phyloP scores from a whole-genome alignment of 2,113 vertebrate species.

The Petromus typicus region DNA sequence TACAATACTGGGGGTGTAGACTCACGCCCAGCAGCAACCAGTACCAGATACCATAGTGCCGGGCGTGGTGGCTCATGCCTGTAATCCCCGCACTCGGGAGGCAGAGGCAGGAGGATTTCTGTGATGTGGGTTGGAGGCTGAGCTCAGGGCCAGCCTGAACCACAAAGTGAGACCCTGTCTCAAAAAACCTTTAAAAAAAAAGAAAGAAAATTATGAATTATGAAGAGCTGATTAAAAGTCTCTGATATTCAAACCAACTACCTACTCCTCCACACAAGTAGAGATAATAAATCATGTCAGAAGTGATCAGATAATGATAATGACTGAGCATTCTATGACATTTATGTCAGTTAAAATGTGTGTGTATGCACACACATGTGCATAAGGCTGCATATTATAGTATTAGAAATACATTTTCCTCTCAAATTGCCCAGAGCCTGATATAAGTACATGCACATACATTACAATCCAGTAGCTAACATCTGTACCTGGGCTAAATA shows the following conservation, averaged over 20 bases:
- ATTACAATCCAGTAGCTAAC: not conserved
- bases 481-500: not conserved
- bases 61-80: too few relatives aligned
- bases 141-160: too few relatives aligned
- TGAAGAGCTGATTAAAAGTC: not conserved
- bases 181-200: too few relatives aligned
- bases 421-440: not conserved
- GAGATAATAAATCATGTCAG: slow-evolving; percentile 50
- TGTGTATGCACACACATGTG: not conserved
- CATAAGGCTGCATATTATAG: not conserved
- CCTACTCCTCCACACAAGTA: slow-evolving; percentile 43
- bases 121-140: too few relatives aligned
- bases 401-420: not conserved
- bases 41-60: too few relatives aligned
- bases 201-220: slow-evolving; percentile 51
- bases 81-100: too few relatives aligned
- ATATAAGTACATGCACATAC: not conserved
- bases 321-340: slow-evolving; percentile 29
- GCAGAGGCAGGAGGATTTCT: too few relatives aligned
- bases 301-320: slow-evolving; percentile 53
- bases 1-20: too few relatives aligned
- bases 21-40: too few relatives aligned
- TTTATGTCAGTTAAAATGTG: not conserved
- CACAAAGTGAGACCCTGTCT: too few relatives aligned
- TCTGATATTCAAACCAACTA: slow-evolving; percentile 11